Conservation (phyloP, 2,888 invertebrate genomes). For the Amphimallon solstitiale region DNA sequence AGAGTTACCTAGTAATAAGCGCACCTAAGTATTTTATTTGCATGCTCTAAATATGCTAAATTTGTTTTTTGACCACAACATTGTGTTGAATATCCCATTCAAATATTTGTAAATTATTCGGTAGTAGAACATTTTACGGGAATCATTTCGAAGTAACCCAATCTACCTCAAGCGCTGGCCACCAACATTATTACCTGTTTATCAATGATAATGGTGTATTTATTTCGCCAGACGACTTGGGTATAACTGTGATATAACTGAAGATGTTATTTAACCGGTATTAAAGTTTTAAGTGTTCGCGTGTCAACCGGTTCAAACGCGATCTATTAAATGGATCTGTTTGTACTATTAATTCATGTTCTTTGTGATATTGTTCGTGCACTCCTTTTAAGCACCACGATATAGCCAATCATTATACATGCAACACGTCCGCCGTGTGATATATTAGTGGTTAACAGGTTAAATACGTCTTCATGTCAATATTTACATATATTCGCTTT, state of each 20-base stretch:
- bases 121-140: neutral
- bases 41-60: too few species aligned
- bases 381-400: slow-evolving; percentile 17
- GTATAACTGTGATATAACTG: neutral
- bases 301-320: slow-evolving; percentile 24
- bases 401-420: slow-evolving; percentile 26
- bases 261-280: slow-evolving; percentile 16
- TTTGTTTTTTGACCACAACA: too few species aligned
- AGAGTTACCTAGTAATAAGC: too few species aligned
- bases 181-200: slow-evolving; percentile 4
- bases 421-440: slow-evolving; percentile 19
- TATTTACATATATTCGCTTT: neutral
- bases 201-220: slow-evolving; percentile 19
- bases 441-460: slow-evolving; percentile 11
- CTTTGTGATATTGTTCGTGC: slow-evolving; percentile 18
- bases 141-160: neutral
- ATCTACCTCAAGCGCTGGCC: neutral
- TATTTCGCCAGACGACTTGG: slow-evolving; percentile 5
- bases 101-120: too few species aligned
- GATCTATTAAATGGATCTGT: slow-evolving; percentile 27
- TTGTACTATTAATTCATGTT: slow-evolving; percentile 28
- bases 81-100: too few species aligned
- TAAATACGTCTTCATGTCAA: neutral
- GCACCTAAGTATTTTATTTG: too few species aligned
- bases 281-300: slow-evolving; percentile 27